Evolutionary conservation across 92 coral and sea anemone genomes (phyloP).

Genomic region (Phenganax stokvisi): DNA sequence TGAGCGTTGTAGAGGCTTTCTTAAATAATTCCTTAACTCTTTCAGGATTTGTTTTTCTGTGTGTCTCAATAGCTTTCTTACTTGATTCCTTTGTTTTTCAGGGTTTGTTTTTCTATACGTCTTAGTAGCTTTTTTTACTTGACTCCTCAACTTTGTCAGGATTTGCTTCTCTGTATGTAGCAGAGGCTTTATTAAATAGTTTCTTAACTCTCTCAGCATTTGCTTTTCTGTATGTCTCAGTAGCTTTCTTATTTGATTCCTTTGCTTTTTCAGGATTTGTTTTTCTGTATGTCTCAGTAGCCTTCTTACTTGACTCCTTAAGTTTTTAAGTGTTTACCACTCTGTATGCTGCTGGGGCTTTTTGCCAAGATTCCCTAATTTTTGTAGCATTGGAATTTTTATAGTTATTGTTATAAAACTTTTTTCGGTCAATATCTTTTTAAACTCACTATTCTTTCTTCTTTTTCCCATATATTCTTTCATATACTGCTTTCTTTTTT

Average conservation of each 20-base stretch:
- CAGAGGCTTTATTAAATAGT: neutral
- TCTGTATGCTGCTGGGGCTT: neutral
- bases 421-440: neutral
- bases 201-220: neutral
- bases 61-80: too few species aligned
- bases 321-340: neutral
- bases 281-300: neutral
- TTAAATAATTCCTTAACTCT: too few species aligned
- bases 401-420: neutral
- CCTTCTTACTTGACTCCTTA: neutral
- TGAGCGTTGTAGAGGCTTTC: too few species aligned
- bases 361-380: slow-evolving; percentile 3
- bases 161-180: neutral
- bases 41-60: too few species aligned
- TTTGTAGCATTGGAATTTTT: neutral
- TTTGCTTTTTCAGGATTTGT: neutral
- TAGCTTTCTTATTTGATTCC: neutral
- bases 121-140: neutral
- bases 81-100: too few species aligned
- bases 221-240: neutral
- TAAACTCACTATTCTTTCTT: neutral
- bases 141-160: neutral
- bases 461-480: neutral
- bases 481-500: neutral
- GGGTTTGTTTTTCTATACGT: too few species aligned